phyloP scores from a whole-genome alignment of 2,113 vertebrate species.

The Hystrix brachyura region DNA sequence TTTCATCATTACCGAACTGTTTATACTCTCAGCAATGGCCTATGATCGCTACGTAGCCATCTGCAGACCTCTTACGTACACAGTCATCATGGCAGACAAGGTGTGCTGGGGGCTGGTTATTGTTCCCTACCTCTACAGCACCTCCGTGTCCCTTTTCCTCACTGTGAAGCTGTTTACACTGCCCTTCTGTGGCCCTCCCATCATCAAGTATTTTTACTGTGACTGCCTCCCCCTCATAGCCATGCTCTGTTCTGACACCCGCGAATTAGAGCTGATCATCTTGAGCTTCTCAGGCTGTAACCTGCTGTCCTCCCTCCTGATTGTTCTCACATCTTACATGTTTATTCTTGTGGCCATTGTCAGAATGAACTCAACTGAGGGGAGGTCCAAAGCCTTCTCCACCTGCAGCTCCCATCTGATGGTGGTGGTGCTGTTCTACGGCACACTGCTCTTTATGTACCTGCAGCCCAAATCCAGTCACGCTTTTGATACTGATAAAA shows the following conservation, averaged over 20 bases:
- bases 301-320: slow-evolving; percentile 69
- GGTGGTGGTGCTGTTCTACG: slow-evolving; percentile 69
- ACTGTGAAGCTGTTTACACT: slow-evolving; percentile 68
- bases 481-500: slow-evolving; percentile 70
- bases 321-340: slow-evolving; percentile 69
- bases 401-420: slow-evolving; percentile 78
- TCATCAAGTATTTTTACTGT: slow-evolving; percentile 76
- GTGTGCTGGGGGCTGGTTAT: slow-evolving; percentile 9
- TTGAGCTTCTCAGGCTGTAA: slow-evolving; percentile 29
- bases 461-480: slow-evolving; percentile 76
- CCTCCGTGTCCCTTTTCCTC: slow-evolving; percentile 51
- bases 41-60: slow-evolving; percentile 77
- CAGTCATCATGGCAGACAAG: slow-evolving; percentile 56
- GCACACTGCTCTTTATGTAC: slow-evolving; percentile 77
- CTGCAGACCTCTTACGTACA: slow-evolving; percentile 80
- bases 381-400: slow-evolving; percentile 71
- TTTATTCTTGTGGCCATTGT: slow-evolving; percentile 70
- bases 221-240: slow-evolving; percentile 68
- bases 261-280: slow-evolving; percentile 69
- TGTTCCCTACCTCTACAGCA: slow-evolving; percentile 63
- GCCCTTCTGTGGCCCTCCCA: slow-evolving; percentile 71
- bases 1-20: slow-evolving; percentile 73
- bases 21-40: slow-evolving; percentile 75
- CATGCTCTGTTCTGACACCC: slow-evolving; percentile 74
- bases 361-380: slow-evolving; percentile 56